These are phyloP conservation scores for Siderastrea radians DNA, from an alignment of 92 coral and sea anemone species.

Conservation along the genomic window DNA sequence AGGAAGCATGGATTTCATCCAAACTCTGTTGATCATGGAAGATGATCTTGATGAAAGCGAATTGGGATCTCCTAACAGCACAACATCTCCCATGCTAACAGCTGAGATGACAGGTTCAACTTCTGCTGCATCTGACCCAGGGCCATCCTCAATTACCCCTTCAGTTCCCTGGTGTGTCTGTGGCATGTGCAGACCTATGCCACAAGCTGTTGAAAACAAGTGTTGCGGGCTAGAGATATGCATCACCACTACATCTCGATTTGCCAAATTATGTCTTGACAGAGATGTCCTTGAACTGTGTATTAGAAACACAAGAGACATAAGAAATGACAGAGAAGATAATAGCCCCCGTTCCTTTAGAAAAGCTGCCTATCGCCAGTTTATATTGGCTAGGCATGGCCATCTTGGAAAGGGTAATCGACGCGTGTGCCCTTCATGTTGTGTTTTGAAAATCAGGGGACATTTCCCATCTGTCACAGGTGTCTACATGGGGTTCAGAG, in stretches of 20 bases:
- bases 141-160: neutral
- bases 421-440: too few relatives aligned
- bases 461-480: too few relatives aligned
- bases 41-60: neutral
- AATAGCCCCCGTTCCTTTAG: slow-evolving; percentile 52
- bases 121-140: neutral
- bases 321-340: neutral
- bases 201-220: slow-evolving; percentile 33
- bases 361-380: slow-evolving; percentile 13
- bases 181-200: neutral
- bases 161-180: neutral
- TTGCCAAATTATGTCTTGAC: slow-evolving; percentile 56
- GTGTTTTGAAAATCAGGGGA: too few relatives aligned
- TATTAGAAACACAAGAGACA: neutral
- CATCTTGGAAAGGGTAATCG: too few relatives aligned
- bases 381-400: too few relatives aligned
- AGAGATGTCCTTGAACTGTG: slow-evolving; percentile 58
- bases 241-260: slow-evolving; percentile 5
- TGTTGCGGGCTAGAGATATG: slow-evolving; percentile 12
- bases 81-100: too few relatives aligned
- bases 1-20: slow-evolving; percentile 2
- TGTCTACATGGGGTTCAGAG: too few relatives aligned
- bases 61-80: too few relatives aligned
- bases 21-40: neutral
- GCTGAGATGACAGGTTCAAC: too few relatives aligned